These are phyloP conservation scores for Drosophila suzukii DNA, from an alignment of 1,140 invertebrate genomes.

Conservation along the genomic window DNA sequence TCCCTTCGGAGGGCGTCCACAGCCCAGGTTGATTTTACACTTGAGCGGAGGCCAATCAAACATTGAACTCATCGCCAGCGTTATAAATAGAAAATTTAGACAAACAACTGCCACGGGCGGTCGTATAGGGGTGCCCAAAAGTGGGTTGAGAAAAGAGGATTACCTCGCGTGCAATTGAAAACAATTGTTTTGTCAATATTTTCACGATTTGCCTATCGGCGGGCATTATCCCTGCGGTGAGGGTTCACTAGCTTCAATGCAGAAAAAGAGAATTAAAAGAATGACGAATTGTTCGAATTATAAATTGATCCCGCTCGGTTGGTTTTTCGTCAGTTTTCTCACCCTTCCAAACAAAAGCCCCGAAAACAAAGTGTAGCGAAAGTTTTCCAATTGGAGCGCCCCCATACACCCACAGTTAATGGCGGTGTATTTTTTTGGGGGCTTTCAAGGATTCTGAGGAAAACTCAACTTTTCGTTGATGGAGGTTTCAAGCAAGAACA, in stretches of 20 bases:
- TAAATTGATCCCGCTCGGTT: conserved; percentile 46
- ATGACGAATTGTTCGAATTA: conserved; percentile 50
- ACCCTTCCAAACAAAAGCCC: not conserved
- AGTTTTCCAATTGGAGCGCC: conserved; percentile 74
- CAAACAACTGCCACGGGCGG: conserved; percentile 42
- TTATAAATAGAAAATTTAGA: conserved; percentile 61
- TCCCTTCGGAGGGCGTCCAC: conserved; percentile 5
- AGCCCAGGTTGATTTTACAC: conserved; percentile 39
- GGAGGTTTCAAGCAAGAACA: conserved; percentile 51
- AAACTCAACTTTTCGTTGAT: conserved; percentile 67
- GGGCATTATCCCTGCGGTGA: conserved; percentile 42
- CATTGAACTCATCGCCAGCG: conserved; percentile 51
- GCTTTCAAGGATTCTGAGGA: conserved; percentile 9
- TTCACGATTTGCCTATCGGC: conserved; percentile 74
- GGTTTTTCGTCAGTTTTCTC: conserved; percentile 1
- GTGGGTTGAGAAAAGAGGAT: conserved; percentile 3
- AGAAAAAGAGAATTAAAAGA: conserved; percentile 29
- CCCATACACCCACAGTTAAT: conserved; percentile 2
- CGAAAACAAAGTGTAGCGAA: conserved; percentile 69
- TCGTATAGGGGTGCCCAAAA: conserved; percentile 28
- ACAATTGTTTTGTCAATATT: conserved; percentile 83
- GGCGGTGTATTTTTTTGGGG: not conserved
- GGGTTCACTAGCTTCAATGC: conserved; percentile 50
- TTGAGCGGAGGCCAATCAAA: conserved; percentile 53
- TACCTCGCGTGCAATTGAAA: conserved; percentile 62